Percentiles rank a stretch among this genome's conserved stretches.
phyloP scores from a whole-genome alignment of 2,113 vertebrate genomes.

The Odocoileus hemionus region DNA sequence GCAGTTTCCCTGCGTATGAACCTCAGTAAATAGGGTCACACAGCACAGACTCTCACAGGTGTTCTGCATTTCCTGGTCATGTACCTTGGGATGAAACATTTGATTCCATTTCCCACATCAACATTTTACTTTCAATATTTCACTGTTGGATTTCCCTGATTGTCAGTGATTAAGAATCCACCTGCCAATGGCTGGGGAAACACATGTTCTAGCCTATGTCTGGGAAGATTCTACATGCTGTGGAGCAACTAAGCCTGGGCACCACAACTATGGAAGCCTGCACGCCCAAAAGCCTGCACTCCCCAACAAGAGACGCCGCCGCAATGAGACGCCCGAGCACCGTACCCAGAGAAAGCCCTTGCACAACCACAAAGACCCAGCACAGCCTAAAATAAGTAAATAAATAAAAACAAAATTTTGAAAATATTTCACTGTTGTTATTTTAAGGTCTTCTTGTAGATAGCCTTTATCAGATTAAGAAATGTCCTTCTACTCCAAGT shows the following conservation, averaged over 20 bases:
- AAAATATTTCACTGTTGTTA: background rate
- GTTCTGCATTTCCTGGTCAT: background rate
- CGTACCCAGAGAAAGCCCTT: fast-evolving
- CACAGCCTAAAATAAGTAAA: background rate
- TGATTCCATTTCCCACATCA: background rate
- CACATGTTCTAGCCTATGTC: background rate
- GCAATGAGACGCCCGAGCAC: background rate
- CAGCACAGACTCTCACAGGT: background rate
- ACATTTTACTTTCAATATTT: background rate
- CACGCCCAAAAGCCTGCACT: background rate
- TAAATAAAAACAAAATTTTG: background rate
- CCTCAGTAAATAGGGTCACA: background rate
- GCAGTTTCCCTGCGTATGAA: background rate
- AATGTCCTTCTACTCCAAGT: background rate
- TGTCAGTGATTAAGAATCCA: background rate
- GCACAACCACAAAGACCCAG: background rate
- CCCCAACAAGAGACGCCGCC: background rate
- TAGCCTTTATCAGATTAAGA: background rate
- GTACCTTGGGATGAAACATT: background rate
- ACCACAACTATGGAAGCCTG: too few relatives aligned
- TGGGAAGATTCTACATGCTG: background rate
- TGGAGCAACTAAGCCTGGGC: background rate
- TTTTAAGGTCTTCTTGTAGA: background rate
- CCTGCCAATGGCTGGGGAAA: background rate
- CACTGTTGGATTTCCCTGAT: background rate